phyloP scores from a whole-genome alignment of 1,140 invertebrate genomes.

The Aphidius gifuensis region DNA sequence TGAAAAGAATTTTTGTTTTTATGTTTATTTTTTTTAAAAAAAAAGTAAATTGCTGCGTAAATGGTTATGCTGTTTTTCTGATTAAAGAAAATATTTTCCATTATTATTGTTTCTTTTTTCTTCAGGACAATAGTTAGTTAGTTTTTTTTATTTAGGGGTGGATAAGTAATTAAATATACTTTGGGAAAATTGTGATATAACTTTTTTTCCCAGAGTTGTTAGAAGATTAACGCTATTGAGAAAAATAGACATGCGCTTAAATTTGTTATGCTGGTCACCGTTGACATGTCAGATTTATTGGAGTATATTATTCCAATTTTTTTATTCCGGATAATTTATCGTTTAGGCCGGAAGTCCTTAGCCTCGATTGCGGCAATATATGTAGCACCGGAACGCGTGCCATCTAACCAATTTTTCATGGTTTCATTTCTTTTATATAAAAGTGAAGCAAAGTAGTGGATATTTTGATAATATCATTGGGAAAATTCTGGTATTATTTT shows the following conservation, averaged over 20 bases:
- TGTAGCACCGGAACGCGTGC: conserved; percentile 26
- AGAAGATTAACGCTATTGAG: background rate
- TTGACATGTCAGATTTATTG: background rate
- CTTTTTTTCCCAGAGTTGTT: too few relatives aligned
- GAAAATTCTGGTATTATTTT: conserved; percentile 26
- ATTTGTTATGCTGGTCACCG: background rate
- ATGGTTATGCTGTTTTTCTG: too few relatives aligned
- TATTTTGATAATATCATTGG: background rate
- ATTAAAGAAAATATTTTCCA: too few relatives aligned
- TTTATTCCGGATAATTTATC: conserved; percentile 29
- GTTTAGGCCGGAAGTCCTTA: conserved; percentile 41
- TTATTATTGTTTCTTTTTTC: too few relatives aligned
- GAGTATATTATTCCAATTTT: conserved; percentile 24
- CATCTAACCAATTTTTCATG: background rate
- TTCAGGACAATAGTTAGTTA: too few relatives aligned
- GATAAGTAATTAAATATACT: too few relatives aligned
- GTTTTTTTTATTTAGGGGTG: too few relatives aligned
- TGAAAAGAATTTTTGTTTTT: too few relatives aligned
- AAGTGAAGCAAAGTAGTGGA: too few relatives aligned
- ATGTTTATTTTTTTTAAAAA: background rate
- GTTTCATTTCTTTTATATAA: too few relatives aligned
- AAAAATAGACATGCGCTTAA: conserved; percentile 1
- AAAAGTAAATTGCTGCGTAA: background rate
- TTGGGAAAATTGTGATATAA: too few relatives aligned
- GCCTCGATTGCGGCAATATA: conserved; percentile 38